These are phyloP conservation scores for Caenorhabditis panamensis DNA, from an alignment of 2,888 invertebrate species.

Conservation along the genomic window DNA sequence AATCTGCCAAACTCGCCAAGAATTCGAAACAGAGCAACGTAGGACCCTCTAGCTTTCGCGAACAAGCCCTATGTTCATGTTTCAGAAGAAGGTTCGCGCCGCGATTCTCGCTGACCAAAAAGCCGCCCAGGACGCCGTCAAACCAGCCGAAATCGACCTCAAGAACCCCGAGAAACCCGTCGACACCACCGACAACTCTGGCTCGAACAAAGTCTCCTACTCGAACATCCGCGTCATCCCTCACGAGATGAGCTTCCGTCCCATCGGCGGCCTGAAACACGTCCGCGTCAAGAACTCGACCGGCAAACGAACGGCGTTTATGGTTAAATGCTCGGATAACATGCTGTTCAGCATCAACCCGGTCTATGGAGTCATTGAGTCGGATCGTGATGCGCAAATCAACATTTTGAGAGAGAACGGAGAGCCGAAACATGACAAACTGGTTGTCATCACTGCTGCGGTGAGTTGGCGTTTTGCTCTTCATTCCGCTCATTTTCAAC, in stretches of 20 bases:
- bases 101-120: slow-evolving; percentile 46
- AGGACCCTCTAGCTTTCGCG: background rate
- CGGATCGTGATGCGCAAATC: slow-evolving; percentile 37
- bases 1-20: slow-evolving; percentile 13
- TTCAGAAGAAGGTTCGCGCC: slow-evolving; percentile 46
- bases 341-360: slow-evolving; percentile 59
- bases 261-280: slow-evolving; percentile 54
- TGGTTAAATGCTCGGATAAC: slow-evolving; percentile 65
- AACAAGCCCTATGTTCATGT: background rate
- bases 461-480: no score
- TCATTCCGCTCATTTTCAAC: no score
- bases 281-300: slow-evolving; percentile 48
- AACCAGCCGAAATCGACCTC: background rate
- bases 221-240: slow-evolving; percentile 54
- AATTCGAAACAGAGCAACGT: slow-evolving; percentile 22
- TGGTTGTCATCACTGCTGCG: slow-evolving; percentile 47
- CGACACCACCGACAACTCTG: background rate
- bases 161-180: background rate
- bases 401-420: slow-evolving; percentile 58
- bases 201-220: slow-evolving; percentile 23
- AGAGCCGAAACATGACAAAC: slow-evolving; percentile 50
- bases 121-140: slow-evolving; percentile 35
- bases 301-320: slow-evolving; percentile 36
- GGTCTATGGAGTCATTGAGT: slow-evolving; percentile 48
- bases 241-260: slow-evolving; percentile 47